These are phyloP conservation scores for Lepilemur septentrionalis DNA, from an alignment of 2,797 vertebrate genomes.

Conservation along the genomic window DNA sequence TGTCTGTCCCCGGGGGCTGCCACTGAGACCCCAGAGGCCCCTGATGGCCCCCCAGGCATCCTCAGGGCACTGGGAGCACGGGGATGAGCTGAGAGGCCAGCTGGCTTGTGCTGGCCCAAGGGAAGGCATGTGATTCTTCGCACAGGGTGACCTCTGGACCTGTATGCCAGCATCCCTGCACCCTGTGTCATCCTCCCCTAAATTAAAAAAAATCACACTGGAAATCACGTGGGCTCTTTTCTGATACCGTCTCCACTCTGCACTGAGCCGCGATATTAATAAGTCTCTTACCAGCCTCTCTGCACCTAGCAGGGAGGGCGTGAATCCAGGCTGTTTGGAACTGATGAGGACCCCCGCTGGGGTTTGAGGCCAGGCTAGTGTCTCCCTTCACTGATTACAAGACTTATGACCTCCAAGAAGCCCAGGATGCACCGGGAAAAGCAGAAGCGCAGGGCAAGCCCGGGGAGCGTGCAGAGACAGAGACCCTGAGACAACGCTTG, in stretches of 20 bases:
- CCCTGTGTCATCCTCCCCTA: background rate
- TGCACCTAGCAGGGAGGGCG: background rate
- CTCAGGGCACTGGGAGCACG: fast-evolving
- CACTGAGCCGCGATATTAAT: background rate
- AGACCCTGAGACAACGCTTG: background rate
- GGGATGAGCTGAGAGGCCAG: background rate
- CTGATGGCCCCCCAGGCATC: background rate
- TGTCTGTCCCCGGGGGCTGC: too few species aligned
- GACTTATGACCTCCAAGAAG: background rate
- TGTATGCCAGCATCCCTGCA: background rate
- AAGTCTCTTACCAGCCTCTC: background rate
- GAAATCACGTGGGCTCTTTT: background rate
- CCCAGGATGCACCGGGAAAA: background rate
- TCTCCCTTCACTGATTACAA: background rate
- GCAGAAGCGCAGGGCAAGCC: background rate
- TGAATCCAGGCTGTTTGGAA: background rate
- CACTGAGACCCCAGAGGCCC: background rate
- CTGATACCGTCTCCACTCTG: background rate
- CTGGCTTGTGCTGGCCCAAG: too few species aligned
- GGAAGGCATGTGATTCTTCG: background rate
- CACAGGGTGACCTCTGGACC: background rate
- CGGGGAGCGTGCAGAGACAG: background rate
- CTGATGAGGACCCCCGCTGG: background rate
- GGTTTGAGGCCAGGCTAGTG: background rate
- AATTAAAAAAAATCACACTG: background rate